phyloP scores from a whole-genome alignment of 1,140 invertebrate species.

The Sinonovacula constricta region DNA sequence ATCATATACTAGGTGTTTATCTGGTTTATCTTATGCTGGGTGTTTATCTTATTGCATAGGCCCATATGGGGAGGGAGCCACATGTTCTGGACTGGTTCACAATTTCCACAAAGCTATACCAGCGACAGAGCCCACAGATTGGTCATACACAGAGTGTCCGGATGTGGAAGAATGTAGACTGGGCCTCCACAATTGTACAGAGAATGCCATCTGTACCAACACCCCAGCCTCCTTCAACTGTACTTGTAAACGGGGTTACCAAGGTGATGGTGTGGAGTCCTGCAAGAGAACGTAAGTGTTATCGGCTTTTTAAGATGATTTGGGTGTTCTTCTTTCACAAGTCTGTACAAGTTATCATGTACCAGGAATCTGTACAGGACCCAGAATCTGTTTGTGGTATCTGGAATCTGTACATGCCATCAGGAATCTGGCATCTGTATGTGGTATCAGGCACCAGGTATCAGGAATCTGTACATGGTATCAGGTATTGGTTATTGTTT shows the following conservation, averaged over 20 bases:
- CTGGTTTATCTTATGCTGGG: no score
- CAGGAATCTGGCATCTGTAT: no score
- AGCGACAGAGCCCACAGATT: conserved; percentile 81
- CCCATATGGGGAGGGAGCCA: conserved; percentile 48
- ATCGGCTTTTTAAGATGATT: no score
- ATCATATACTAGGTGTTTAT: no score
- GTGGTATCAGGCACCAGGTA: no score
- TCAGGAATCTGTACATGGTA: no score
- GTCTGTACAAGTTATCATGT: no score
- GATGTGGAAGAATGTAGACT: conserved; percentile 96
- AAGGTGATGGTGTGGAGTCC: conserved; percentile 89
- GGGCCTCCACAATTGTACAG: conserved; percentile 91
- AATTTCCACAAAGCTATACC: conserved; percentile 54
- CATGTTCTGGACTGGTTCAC: conserved; percentile 59
- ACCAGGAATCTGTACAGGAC: no score
- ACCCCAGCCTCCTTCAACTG: conserved; percentile 93
- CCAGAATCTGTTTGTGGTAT: no score
- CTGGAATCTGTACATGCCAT: no score
- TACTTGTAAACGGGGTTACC: conserved; percentile 88
- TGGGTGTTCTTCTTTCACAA: no score
- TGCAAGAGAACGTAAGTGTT: conserved; percentile 88
- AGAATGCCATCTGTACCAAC: conserved; percentile 93
- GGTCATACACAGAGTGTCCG: conserved; percentile 95
- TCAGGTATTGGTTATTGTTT: no score
- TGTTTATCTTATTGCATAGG: conserved; percentile 50